Evolutionary conservation across 1,140 invertebrate genomes (phyloP), one percentile per base, ranked within the genome.

Genomic region (Delia radicum): DNA sequence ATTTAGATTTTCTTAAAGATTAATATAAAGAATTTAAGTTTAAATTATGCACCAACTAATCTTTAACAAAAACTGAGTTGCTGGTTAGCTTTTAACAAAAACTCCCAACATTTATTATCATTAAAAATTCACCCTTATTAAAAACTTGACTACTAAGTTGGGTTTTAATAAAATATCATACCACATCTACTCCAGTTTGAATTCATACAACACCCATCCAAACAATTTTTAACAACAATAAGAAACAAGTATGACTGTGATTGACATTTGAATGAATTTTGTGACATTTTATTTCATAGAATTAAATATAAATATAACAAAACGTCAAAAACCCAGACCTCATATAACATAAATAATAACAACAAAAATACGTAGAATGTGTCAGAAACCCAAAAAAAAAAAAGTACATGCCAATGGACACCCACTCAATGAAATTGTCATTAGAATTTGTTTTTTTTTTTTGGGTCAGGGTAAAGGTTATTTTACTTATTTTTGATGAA

Each of bases 211-310:
- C 46, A 55, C 46, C 46, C 46, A n/a, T 18, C 42, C 18, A 55
- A 55, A 12, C 12, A 48, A 48, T 5, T n/a, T 15, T 2, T 21
- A 55, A 18, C 46, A 18, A 55, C 46, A 55, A 18, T 15, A 55
- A 55, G 21, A 18, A 24, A 48, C 5, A 33, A 33, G 29, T 69
- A 33, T 69, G 65, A 69, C 65, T 69, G 65, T 69, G 65, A 69
- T 69, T 69, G 65, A 69, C 65, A 69, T 69, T 69, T 69, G 65
- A 69, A 69, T 69, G 65, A 69, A 69, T 69, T 69, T 69, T 69
- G 28, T 69, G 65, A 69, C 65, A 69, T 69, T 69, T 69, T 69
- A 69, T 69, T 21, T 69, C 29, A 69, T 33, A 33, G 21, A 69
- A 69, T 33, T 33, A 69, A 69, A 33, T 69, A 69, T 26, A 69